phyloP scores from a whole-genome alignment of 2,888 invertebrate species.

The Eupithecia subfuscata region DNA sequence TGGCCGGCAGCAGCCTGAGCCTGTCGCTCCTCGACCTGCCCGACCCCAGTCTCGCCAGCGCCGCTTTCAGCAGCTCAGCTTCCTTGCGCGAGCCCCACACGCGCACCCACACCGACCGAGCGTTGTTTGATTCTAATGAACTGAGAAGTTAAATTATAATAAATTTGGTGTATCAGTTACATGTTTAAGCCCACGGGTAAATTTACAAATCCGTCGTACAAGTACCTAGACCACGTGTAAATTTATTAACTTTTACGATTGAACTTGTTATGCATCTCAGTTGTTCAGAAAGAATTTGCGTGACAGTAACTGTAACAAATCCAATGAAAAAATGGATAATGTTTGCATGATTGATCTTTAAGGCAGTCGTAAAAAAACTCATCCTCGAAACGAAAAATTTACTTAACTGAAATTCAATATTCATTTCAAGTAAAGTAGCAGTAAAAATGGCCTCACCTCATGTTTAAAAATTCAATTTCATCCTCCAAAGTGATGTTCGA shows the following conservation, averaged over 20 bases:
- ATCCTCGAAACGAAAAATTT: not conserved
- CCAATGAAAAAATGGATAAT: too few species aligned
- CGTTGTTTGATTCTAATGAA: constrained; percentile 59
- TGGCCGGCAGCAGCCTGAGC: constrained; percentile 1
- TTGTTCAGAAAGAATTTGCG: not conserved
- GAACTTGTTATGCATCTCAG: not conserved
- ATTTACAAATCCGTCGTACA: not conserved
- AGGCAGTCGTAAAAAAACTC: not conserved
- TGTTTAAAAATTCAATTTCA: constrained; percentile 87
- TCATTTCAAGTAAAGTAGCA: not conserved
- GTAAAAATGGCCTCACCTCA: constrained; percentile 83
- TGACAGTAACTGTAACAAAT: too few species aligned
- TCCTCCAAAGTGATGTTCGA: constrained; percentile 86
- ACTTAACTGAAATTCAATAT: not conserved
- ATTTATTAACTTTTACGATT: not conserved
- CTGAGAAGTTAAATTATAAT: constrained; percentile 45
- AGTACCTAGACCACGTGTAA: not conserved
- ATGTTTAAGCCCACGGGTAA: not conserved
- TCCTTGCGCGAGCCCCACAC: constrained; percentile 71
- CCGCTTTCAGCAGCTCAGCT: constrained; percentile 68
- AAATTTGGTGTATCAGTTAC: not conserved
- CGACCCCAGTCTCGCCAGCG: constrained; percentile 65
- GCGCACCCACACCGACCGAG: constrained; percentile 66
- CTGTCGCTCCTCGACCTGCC: constrained; percentile 52
- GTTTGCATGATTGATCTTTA: too few species aligned